Evolutionary conservation across 2,113 vertebrate genomes (phyloP), one percentile per base, ranked within the genome.

Genomic region (Ardeotis arabs): DNA sequence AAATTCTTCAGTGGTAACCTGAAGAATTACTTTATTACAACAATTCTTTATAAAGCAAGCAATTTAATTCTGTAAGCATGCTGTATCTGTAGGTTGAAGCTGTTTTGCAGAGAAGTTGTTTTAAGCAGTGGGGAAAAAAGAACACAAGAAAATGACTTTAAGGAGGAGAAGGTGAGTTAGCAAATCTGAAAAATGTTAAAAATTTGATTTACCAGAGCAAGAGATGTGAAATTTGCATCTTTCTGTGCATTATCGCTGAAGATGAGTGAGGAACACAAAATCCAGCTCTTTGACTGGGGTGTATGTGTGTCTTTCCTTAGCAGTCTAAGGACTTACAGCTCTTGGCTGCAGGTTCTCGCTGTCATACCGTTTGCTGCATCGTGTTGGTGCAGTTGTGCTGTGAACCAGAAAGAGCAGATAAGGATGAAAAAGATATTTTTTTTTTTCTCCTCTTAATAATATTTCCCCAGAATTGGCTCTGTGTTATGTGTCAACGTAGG

Each of bases 401-500:
- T 29, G 55, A 93, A 67, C 68, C 60, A 70, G 55, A 69, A 87
- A 68, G 37, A 93, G 39, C 14, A 82, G 66, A 22, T 82, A 53
- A 28, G 55, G 87, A 52, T 74, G 37, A 37, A 66, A 39, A 20
- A 44, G 41, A 44, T 44, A 39, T 0, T 2, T 7, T 44, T 35
- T 52, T 50, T 27, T 19, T 31, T 8, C 4, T 37, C 4, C 7
- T 81, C 16, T 77, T 39, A 28, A 9, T 77, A 27, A 17, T 87
- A 81, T n/a, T 92, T 86, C 75, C 69, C 28, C 2, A 45, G 66
- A n/a, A 15, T n/a, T 60, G 24, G 9, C 67, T 69, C 19, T 14
- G 3, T 66, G 44, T 29, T 74, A 7, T 2, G 1, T 83, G 81
- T 70, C n/a, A 55, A 4, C 0, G 1, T 5, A 31, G 62, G 67